Percentiles rank a stretch among this genome's conserved stretches.
Evolutionary conservation across 1,140 invertebrate species (phyloP).

Genomic region (Drosophila pruinosa): DNA sequence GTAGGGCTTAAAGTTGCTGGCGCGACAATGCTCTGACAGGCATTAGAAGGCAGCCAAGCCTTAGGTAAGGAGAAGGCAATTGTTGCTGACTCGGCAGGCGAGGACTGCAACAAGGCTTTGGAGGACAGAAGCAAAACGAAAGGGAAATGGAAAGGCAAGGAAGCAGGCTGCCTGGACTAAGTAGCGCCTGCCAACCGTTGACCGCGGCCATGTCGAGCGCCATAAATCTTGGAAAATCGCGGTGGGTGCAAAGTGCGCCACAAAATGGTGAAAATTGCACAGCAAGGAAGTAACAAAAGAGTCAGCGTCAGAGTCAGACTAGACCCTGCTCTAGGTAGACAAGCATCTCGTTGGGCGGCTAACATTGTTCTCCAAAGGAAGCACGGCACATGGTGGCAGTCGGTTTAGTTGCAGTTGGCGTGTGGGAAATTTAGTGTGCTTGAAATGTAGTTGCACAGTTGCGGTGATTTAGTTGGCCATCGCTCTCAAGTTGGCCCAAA

Average conservation of each 20-base stretch:
- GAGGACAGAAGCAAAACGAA: not conserved
- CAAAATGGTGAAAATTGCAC: conserved; percentile 77
- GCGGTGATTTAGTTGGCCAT: conserved; percentile 73
- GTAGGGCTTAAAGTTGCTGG: conserved; percentile 29
- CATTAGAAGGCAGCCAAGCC: conserved; percentile 48
- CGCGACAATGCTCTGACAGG: conserved; percentile 65
- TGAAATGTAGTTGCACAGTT: conserved; percentile 76
- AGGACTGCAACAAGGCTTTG: conserved; percentile 37
- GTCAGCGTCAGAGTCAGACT: conserved; percentile 3
- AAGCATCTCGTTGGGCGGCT: conserved; percentile 51
- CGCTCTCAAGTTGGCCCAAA: conserved; percentile 9
- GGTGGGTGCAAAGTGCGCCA: conserved; percentile 74
- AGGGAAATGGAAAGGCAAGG: not conserved
- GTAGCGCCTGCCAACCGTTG: conserved; percentile 55
- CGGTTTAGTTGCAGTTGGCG: conserved; percentile 45
- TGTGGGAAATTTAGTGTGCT: conserved; percentile 71
- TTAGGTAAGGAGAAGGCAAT: no score
- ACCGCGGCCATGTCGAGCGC: conserved; percentile 56
- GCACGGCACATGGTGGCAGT: conserved; percentile 4
- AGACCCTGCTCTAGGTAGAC: conserved; percentile 22
- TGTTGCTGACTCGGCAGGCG: conserved; percentile 58
- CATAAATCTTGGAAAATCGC: conserved; percentile 75
- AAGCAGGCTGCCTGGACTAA: conserved; percentile 50
- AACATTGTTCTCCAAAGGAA: conserved; percentile 24
- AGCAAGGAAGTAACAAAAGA: conserved; percentile 60